Percentiles rank a stretch among this genome's conserved stretches.
Evolutionary conservation across 2,888 invertebrate genomes (phyloP).

Genomic region (Ophion costatus): DNA sequence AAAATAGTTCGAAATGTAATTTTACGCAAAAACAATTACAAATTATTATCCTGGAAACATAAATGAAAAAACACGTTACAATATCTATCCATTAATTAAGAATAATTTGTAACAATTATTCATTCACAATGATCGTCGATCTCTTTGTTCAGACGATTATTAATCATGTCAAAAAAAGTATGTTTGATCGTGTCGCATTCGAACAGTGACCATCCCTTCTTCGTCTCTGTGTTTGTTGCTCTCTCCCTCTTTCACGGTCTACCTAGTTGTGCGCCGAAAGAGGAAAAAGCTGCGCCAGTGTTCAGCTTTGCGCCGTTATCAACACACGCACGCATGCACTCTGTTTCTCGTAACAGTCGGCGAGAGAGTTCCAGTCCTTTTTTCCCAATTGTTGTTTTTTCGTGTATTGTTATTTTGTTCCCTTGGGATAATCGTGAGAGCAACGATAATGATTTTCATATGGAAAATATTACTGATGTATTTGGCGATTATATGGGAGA

Average conservation of each 20-base stretch:
- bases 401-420: neutral
- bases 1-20: constrained; percentile 25
- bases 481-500: constrained; percentile 1
- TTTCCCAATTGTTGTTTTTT: neutral
- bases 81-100: constrained; percentile 6
- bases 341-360: neutral
- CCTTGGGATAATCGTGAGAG: constrained; percentile 29
- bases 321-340: neutral
- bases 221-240: no score
- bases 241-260: neutral
- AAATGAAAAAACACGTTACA: constrained; percentile 28
- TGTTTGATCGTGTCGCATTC: constrained; percentile 15
- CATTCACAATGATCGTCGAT: constrained; percentile 35
- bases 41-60: constrained; percentile 35
- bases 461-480: constrained; percentile 27
- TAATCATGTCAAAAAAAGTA: neutral
- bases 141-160: constrained; percentile 1
- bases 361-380: neutral
- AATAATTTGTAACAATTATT: constrained; percentile 29
- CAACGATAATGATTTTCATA: constrained; percentile 42
- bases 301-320: neutral
- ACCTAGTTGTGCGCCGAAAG: neutral
- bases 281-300: neutral
- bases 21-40: constrained; percentile 34
- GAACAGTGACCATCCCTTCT: neutral